Evolutionary conservation across 2,888 invertebrate genomes (phyloP).

Genomic region (Cheilosia vulpina): DNA sequence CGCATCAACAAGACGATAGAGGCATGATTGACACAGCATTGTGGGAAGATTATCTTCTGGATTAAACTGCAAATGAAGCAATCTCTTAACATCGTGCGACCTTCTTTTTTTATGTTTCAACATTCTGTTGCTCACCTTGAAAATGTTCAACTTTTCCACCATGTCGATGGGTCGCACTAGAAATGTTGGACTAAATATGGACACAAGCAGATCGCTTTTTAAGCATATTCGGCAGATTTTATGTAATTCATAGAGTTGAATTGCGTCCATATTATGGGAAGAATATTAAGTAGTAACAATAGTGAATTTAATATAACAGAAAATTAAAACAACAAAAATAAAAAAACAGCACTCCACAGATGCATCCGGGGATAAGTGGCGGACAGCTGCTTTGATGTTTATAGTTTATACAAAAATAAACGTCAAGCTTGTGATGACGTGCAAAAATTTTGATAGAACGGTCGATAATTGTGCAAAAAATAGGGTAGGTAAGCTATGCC

Average conservation of each 20-base stretch:
- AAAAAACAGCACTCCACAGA: slow-evolving; percentile 58
- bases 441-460: slow-evolving; percentile 15
- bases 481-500: background rate
- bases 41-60: slow-evolving; percentile 78
- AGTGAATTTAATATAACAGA: slow-evolving; percentile 30
- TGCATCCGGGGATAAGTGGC: slow-evolving; percentile 52
- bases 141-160: slow-evolving; percentile 78
- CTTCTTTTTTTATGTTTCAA: slow-evolving; percentile 59
- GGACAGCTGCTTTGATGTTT: slow-evolving; percentile 69
- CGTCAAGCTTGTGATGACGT: slow-evolving; percentile 42
- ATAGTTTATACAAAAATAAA: slow-evolving; percentile 51
- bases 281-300: slow-evolving; percentile 14
- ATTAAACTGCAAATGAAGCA: slow-evolving; percentile 73
- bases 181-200: slow-evolving; percentile 79
- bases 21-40: slow-evolving; percentile 79
- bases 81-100: slow-evolving; percentile 53
- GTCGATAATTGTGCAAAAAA: background rate
- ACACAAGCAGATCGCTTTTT: slow-evolving; percentile 78
- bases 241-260: slow-evolving; percentile 75
- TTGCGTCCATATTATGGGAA: slow-evolving; percentile 63
- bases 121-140: slow-evolving; percentile 76
- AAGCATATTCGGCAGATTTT: slow-evolving; percentile 80
- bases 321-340: slow-evolving; percentile 35
- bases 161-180: slow-evolving; percentile 79
- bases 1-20: slow-evolving; percentile 79